phyloP scores from a whole-genome alignment of 2,888 invertebrate species.

The Mimas tiliae region DNA sequence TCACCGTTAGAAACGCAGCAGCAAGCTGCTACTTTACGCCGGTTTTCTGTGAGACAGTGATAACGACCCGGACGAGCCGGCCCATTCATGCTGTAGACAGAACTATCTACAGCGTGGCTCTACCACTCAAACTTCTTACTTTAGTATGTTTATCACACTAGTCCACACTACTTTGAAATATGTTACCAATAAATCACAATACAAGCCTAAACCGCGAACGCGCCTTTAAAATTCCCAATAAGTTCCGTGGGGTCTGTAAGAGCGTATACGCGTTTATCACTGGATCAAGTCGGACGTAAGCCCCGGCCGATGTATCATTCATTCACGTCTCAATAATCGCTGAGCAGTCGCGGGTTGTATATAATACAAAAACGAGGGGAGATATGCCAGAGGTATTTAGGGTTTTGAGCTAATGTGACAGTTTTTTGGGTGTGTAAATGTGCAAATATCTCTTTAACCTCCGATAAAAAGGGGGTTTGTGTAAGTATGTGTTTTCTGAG shows the following conservation, averaged over 20 bases:
- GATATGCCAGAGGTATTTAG: background rate
- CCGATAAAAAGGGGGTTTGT: too few species aligned
- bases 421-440: background rate
- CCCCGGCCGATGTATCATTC: constrained; percentile 66
- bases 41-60: too few species aligned
- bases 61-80: too few species aligned
- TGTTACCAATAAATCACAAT: constrained; percentile 25
- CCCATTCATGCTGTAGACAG: too few species aligned
- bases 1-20: too few species aligned
- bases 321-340: constrained; percentile 67
- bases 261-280: constrained; percentile 71
- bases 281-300: constrained; percentile 60
- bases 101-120: too few species aligned
- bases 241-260: constrained; percentile 45
- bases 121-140: background rate
- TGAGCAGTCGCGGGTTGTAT: constrained; percentile 48
- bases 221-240: constrained; percentile 53
- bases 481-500: too few species aligned
- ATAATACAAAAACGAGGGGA: constrained; percentile 47
- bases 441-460: too few species aligned
- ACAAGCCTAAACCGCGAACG: constrained; percentile 26
- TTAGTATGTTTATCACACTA: background rate
- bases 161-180: background rate
- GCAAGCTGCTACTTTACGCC: too few species aligned
- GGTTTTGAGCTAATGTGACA: background rate